Conservation (phyloP, 2,113 vertebrate genomes). For the Todiramphus saurophagus region DNA sequence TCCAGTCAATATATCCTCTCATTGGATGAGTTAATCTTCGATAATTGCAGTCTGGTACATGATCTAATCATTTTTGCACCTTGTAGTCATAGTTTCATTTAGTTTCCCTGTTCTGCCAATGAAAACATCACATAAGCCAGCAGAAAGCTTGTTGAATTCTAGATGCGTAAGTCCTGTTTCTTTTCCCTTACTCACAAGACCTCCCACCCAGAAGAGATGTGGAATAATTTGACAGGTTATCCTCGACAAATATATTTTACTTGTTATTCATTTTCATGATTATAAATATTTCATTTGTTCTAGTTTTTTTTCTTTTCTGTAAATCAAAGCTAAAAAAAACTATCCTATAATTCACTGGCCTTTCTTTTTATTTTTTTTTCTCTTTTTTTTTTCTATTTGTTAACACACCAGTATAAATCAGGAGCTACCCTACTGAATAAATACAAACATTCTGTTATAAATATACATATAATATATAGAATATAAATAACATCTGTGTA, state of each 20-base stretch:
- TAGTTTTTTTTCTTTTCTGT: background rate
- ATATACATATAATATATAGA: too few relatives aligned
- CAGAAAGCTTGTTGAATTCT: background rate
- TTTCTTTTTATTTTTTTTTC: too few relatives aligned
- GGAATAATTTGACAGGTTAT: background rate
- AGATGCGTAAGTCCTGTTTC: background rate
- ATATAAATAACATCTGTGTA: background rate
- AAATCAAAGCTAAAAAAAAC: background rate
- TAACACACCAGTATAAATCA: background rate
- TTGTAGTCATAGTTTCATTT: background rate
- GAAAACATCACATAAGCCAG: background rate
- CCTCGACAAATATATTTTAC: background rate
- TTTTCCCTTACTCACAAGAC: conserved; percentile 1
- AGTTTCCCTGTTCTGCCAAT: background rate
- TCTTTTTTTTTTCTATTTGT: background rate
- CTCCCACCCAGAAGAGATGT: background rate
- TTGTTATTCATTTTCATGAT: background rate
- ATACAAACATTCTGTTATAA: background rate
- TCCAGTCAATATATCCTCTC: background rate
- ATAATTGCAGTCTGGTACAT: background rate
- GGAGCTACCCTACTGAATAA: background rate
- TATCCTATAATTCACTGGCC: background rate
- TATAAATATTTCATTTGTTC: background rate
- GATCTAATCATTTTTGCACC: background rate
- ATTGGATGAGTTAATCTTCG: background rate